Evolutionary conservation across 2,888 invertebrate genomes (phyloP), one percentile per base, ranked within the genome.

Genomic region (Diloba caeruleocephala): DNA sequence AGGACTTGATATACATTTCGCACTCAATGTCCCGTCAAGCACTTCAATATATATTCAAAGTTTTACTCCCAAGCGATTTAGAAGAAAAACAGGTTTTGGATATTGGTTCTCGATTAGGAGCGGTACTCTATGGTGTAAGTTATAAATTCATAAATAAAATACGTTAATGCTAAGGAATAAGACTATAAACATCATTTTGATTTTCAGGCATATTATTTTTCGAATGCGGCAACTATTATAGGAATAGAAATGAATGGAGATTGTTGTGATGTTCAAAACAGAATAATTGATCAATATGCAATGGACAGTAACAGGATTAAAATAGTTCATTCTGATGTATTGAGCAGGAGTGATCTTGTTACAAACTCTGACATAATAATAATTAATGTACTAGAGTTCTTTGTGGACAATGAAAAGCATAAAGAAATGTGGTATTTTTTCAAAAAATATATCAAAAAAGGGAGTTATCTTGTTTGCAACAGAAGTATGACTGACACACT

Each of bases 171-270:
- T 14, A 15, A 31, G 3, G 15, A 4, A 13, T 15, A 1, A 5
- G 3, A 12, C 3, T 13, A 7, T 32, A 25, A 0, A 6, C 36
- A 31, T 38, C 37, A 23, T 17, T 10, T 46, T 38, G n/a, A 17
- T 41, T 61, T 93, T 44, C 85, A 96, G 96, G 95, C 95, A 37
- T 94, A 95, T 74, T 85, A 94, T 67, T 94, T 94, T 45, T 94
- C 95, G 26, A 94, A 94, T 79, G 94, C 94, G 28, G 79, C 85
- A 8, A 89, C 86, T 63, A 95, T 96, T 37, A 84, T 95, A 57
- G 96, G 96, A 6, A 93, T 96, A 26, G 96, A 97, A 90, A 94
- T 96, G 81, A 96, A 96, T 74, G 85, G 93, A 60, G 95, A 96
- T 45, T 94, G 95, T 49, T 96, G 95, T 85, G 86, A 94, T 34